Percentiles rank a stretch among this genome's conserved stretches.
These are phyloP conservation scores for Dorcus parallelipipedus DNA, from an alignment of 2,888 invertebrate species.

Conservation along the genomic window DNA sequence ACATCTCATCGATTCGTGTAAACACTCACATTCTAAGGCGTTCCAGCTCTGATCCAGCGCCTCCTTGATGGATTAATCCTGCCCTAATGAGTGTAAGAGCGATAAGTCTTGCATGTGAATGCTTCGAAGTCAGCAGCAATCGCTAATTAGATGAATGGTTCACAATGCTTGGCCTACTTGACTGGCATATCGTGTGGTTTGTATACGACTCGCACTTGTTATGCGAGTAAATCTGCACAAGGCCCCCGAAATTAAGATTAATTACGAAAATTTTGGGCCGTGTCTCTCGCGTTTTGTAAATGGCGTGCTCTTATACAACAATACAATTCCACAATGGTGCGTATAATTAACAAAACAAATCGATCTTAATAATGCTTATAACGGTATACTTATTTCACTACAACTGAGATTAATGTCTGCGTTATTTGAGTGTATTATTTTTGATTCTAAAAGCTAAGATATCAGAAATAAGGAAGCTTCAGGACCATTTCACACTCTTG, in stretches of 20 bases:
- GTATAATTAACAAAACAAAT: constrained; percentile 1
- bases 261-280: constrained; percentile 21
- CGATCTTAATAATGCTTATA: neutral
- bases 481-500: no score
- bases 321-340: constrained; percentile 2
- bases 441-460: no score
- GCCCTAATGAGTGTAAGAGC: constrained; percentile 52
- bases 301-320: constrained; percentile 5
- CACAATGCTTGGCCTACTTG: constrained; percentile 46
- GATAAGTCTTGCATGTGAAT: constrained; percentile 51
- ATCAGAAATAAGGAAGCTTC: no score
- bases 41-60: constrained; percentile 28
- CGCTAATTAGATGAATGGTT: constrained; percentile 51
- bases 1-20: neutral
- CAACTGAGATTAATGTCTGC: no score
- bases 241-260: constrained; percentile 30
- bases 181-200: constrained; percentile 47
- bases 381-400: no score
- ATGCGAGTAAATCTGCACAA: constrained; percentile 21
- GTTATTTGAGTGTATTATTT: no score
- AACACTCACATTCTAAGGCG: constrained; percentile 13
- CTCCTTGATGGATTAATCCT: constrained; percentile 50
- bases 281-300: constrained; percentile 12
- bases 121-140: constrained; percentile 46
- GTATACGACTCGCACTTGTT: constrained; percentile 45